Evolutionary conservation across 2,113 vertebrate genomes (phyloP).

Genomic region (Thalassoma bifasciatum): DNA sequence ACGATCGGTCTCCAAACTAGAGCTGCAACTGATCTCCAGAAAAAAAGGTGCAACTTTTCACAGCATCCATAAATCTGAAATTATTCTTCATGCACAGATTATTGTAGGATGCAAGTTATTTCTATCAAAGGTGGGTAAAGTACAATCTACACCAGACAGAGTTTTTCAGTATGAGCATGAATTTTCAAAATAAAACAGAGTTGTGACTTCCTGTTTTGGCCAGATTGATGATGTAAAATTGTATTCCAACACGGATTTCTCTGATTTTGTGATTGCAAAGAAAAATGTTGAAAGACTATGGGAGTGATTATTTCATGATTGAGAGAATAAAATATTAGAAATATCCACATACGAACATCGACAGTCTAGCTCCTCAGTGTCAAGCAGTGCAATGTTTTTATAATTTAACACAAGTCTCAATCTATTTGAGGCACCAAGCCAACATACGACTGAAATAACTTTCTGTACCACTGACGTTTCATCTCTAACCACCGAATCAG

Average conservation of each 20-base stretch:
- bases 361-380: not conserved
- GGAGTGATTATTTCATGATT: not conserved
- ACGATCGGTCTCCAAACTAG: not conserved
- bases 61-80: not conserved
- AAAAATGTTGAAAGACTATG: not conserved
- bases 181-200: too few relatives aligned
- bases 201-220: too few relatives aligned
- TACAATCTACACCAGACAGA: too few relatives aligned
- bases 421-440: too few relatives aligned
- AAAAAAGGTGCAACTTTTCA: not conserved
- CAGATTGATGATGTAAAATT: too few relatives aligned
- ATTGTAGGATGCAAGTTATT: not conserved
- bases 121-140: too few relatives aligned
- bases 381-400: not conserved
- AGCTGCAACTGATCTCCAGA: not conserved
- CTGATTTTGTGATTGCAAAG: not conserved
- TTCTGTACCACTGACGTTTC: not conserved
- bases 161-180: too few relatives aligned
- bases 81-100: too few relatives aligned
- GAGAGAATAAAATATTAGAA: not conserved
- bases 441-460: conserved; percentile 14
- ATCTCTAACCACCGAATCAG: conserved; percentile 49
- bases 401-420: conserved; percentile 10
- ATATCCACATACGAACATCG: not conserved
- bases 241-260: too few relatives aligned